Conservation (phyloP, 2,113 vertebrate genomes). For the Centropus unirufus region DNA sequence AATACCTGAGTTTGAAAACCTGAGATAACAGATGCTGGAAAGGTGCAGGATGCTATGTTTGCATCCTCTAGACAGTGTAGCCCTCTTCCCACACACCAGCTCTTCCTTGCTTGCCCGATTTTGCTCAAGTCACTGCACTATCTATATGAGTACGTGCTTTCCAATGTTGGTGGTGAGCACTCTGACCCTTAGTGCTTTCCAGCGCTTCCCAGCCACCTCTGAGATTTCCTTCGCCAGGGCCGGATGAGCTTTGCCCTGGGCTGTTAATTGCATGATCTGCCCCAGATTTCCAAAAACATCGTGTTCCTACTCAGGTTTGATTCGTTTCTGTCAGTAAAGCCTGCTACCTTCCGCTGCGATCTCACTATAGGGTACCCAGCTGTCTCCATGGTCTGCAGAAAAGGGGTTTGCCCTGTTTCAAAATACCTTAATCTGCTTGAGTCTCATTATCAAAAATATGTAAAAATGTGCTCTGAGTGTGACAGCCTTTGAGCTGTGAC, state of each 20-base stretch:
- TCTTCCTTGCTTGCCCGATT: not conserved
- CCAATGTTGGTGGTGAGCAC: not conserved
- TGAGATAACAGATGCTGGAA: not conserved
- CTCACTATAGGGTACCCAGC: not conserved
- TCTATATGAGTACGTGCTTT: not conserved
- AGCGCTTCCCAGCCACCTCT: not conserved
- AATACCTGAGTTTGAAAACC: not conserved
- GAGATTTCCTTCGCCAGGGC: fast-evolving
- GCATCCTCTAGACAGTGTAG: not conserved
- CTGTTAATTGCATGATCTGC: not conserved
- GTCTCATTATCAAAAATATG: not conserved
- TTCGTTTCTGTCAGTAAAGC: not conserved
- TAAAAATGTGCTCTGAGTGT: not conserved
- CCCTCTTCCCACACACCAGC: not conserved
- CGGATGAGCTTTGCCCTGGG: not conserved
- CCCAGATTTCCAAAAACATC: not conserved
- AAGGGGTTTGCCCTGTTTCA: not conserved
- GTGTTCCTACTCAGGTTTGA: not conserved
- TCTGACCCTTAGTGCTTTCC: not conserved
- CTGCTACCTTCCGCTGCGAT: not conserved
- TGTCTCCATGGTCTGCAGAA: not conserved
- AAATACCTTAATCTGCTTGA: not conserved
- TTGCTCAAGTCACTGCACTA: not conserved
- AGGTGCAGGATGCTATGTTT: not conserved
- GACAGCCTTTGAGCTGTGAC: not conserved